A percentile compares a stretch with the other conserved stretches of the same genome.
Conservation (phyloP, 2,113 vertebrate species). For the Onychostoma macrolepis region DNA sequence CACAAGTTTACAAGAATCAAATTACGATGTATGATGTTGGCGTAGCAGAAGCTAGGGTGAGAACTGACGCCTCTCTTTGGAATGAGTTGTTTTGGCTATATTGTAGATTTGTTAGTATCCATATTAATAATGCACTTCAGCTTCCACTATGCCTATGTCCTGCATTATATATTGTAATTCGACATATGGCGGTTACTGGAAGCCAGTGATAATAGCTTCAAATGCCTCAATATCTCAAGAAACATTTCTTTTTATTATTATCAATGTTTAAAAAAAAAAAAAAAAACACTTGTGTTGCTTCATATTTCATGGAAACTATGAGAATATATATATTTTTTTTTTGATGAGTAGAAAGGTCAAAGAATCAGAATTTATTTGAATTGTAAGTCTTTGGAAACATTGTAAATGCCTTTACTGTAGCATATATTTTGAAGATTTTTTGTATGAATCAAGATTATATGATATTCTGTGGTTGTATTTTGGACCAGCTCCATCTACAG, state of each 20-base stretch:
- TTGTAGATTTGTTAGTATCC: no score
- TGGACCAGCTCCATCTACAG: neutral
- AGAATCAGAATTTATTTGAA: neutral
- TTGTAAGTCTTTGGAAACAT: neutral
- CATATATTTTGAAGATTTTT: neutral
- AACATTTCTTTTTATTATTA: neutral
- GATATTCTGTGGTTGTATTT: neutral
- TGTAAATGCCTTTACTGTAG: neutral
- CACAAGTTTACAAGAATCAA: neutral
- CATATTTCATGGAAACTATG: neutral
- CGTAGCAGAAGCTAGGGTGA: neutral
- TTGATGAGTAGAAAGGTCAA: neutral
- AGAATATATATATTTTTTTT: no score
- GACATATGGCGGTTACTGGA: no score
- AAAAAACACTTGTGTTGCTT: neutral
- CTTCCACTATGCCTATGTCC: no score
- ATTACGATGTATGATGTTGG: neutral
- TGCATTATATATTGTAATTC: no score
- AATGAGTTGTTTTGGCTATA: no score
- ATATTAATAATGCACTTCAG: no score
- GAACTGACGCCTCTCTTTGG: neutral
- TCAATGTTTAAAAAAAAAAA: neutral
- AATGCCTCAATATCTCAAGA: neutral
- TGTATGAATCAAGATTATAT: neutral
- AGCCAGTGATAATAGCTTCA: neutral